Evolutionary conservation across 2,797 vertebrate species (phyloP).

Genomic region (Periparus ater): DNA sequence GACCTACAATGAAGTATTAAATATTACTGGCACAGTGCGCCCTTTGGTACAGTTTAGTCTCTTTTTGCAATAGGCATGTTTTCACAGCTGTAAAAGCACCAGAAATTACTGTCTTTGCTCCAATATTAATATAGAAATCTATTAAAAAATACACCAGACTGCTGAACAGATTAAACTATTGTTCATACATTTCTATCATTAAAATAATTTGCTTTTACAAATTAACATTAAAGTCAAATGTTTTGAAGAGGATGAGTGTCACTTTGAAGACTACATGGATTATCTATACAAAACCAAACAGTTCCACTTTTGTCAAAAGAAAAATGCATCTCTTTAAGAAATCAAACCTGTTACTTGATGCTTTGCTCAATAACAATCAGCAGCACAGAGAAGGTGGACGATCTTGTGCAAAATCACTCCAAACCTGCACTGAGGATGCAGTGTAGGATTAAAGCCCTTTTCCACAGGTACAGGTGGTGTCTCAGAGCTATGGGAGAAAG

Average conservation of each 20-base stretch:
- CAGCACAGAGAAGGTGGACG: not conserved
- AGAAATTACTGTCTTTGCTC: slow-evolving; percentile 69
- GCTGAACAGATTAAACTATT: slow-evolving; percentile 56
- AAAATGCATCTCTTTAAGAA: not conserved
- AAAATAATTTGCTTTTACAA: slow-evolving; percentile 13
- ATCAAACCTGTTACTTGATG: not conserved
- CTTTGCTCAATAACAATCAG: not conserved
- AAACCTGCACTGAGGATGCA: fast-evolving
- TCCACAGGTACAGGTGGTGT: not conserved
- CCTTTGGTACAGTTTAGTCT: slow-evolving; percentile 75
- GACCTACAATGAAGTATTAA: slow-evolving; percentile 77
- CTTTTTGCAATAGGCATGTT: slow-evolving; percentile 72
- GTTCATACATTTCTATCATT: slow-evolving; percentile 35
- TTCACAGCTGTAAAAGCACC: slow-evolving; percentile 76
- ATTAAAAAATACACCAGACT: slow-evolving; percentile 53
- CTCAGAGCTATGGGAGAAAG: not conserved
- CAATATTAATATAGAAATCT: slow-evolving; percentile 76
- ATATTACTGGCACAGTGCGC: slow-evolving; percentile 71
- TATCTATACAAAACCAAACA: not conserved
- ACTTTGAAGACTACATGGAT: not conserved
- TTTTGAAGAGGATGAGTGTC: not conserved
- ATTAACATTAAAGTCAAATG: not conserved
- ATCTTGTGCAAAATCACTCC: not conserved
- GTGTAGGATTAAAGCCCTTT: not conserved
- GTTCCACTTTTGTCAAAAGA: not conserved